Evolutionary conservation across 2,888 invertebrate genomes (phyloP).

Genomic region (Parnassius orleans): DNA sequence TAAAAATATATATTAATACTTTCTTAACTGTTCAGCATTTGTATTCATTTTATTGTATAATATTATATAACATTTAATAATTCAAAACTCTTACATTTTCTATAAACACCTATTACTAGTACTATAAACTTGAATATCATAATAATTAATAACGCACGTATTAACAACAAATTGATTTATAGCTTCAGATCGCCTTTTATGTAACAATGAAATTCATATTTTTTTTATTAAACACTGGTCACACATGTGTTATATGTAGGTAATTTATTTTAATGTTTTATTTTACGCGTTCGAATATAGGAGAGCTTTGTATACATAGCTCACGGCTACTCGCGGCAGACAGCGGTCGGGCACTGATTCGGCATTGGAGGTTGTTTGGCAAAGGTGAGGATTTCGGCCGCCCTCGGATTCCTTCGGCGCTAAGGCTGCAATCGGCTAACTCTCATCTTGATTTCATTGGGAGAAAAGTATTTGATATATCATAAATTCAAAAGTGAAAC

Average conservation of each 20-base stretch:
- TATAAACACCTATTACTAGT: not conserved
- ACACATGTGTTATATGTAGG: constrained; percentile 46
- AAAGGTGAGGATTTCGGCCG: constrained; percentile 74
- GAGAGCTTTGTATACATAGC: constrained; percentile 29
- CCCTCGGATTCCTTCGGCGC: constrained; percentile 59
- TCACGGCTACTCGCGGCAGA: constrained; percentile 52
- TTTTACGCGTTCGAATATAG: constrained; percentile 43
- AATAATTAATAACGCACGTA: not conserved
- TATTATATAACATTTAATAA: too few species aligned
- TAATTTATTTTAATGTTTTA: constrained; percentile 50
- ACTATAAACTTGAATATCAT: not conserved
- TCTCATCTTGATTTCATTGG: constrained; percentile 75
- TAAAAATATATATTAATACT: too few species aligned
- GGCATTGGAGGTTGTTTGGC: constrained; percentile 71
- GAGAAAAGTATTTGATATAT: constrained; percentile 68
- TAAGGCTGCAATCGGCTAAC: constrained; percentile 47
- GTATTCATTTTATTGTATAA: too few species aligned
- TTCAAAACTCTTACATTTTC: not conserved
- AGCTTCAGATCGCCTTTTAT: constrained; percentile 1
- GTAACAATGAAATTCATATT: not conserved
- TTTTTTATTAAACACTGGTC: constrained; percentile 55
- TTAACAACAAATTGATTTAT: too few species aligned
- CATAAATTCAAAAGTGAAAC: constrained; percentile 40
- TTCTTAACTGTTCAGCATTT: too few species aligned
- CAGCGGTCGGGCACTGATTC: constrained; percentile 70